Base-by-base conservation (phyloP, 2,113 vertebrate species). In the Nibea coibor region DNA sequence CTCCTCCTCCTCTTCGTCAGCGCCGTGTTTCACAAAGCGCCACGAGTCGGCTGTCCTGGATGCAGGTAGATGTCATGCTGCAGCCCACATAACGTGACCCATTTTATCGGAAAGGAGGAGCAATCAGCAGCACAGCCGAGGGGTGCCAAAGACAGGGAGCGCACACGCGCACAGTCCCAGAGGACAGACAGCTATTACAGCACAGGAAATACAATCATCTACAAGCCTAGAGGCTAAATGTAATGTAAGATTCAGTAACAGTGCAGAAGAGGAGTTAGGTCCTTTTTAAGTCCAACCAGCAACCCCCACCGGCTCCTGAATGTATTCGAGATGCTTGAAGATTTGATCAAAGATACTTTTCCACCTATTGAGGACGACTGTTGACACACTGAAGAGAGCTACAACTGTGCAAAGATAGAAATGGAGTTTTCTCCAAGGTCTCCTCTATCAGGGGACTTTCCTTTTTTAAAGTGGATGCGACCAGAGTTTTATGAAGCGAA, bases 131-230 rank as follows among this genome's bases (percentile, higher is more conserved):
- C 79, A 80, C 69, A 82, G 92, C 89, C 80, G 64, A 79, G 72
- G 90, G 88, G 87, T 62, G 81, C 84, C 87, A 72, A 88, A 93
- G 88, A 87, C 84, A 63, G 68, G 72, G 82, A 84, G 80, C 72
- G 85, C 75, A 39, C 35, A 39, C 35, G 8, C 35, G 8, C 35
- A 35, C 35, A 31, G 43, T 92, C 94, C 91, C 91, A 80, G 61
- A 83, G 90, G 93, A 93, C 82, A 70, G 48, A 77, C 80, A 77
- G 86, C 86, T 91, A 91, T 93, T 93, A 92, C 86, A 74, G 90
- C 83, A 82, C 63, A 90, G 87, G 92, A 94, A 95, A 93, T 80
- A 92, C 93, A 89, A 93, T 94, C 91, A 93, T 93, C 88, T 84
- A 66, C 39, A 7, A 80, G 89, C 92, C 92, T 63, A 28, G 39